phyloP scores from a whole-genome alignment of 1,140 invertebrate species.

The Phymorhynchus buccinoides region DNA sequence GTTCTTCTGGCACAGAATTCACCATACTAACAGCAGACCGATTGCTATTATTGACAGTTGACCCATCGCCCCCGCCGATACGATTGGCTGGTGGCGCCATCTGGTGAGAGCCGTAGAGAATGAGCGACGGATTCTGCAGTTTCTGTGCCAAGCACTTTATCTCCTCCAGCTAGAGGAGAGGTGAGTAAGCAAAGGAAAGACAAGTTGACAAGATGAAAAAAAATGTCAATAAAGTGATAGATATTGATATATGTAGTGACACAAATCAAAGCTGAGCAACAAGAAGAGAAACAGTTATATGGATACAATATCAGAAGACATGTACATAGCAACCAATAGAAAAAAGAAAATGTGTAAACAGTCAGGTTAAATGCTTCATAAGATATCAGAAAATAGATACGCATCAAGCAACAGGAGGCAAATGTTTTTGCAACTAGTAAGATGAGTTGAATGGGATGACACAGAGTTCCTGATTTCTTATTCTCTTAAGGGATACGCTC shows the following conservation, averaged over 20 bases:
- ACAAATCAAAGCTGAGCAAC: neutral
- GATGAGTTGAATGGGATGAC: too few relatives aligned
- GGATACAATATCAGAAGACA: neutral
- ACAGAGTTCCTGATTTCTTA: too few relatives aligned
- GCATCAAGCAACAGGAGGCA: too few relatives aligned
- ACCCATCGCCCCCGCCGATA: neutral
- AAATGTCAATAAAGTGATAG: neutral
- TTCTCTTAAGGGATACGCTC: too few relatives aligned
- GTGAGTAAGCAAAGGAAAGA: neutral
- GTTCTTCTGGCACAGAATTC: neutral
- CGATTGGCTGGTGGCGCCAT: constrained; percentile 23
- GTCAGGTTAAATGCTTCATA: too few relatives aligned
- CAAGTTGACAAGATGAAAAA: neutral
- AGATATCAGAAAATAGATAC: too few relatives aligned
- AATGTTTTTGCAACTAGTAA: too few relatives aligned
- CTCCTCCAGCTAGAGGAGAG: constrained; percentile 32
- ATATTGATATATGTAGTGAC: neutral
- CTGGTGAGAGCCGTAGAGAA: constrained; percentile 32
- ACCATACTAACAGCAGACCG: constrained; percentile 34
- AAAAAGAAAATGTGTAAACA: neutral
- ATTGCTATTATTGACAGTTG: neutral
- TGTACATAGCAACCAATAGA: too few relatives aligned
- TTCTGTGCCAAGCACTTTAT: constrained; percentile 6
- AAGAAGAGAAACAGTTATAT: neutral
- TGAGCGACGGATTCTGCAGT: constrained; percentile 31